Percentiles rank a stretch among this genome's conserved stretches.
Evolutionary conservation across 2,888 invertebrate genomes (phyloP).

Genomic region (Keiferia lycopersicella): DNA sequence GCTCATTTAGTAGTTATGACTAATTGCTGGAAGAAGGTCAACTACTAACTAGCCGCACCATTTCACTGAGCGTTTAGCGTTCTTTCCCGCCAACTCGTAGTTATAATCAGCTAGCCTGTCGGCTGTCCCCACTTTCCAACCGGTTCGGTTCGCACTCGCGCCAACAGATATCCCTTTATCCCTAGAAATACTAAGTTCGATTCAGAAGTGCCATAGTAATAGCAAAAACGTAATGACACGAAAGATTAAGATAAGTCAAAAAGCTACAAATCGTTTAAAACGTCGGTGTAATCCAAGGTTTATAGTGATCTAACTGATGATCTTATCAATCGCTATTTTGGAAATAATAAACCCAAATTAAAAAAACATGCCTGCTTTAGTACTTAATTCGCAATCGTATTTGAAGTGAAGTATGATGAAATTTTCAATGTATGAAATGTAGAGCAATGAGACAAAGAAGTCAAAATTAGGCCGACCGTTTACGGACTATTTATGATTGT

Average conservation of each 20-base stretch:
- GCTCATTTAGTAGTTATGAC: slow-evolving; percentile 25
- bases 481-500: background rate
- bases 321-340: too few relatives aligned
- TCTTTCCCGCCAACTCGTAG: slow-evolving; percentile 28
- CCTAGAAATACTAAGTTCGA: slow-evolving; percentile 14
- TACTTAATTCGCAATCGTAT: too few relatives aligned
- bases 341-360: too few relatives aligned
- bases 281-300: too few relatives aligned
- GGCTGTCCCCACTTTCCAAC: slow-evolving; percentile 29
- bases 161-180: slow-evolving; percentile 20
- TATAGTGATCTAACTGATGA: too few relatives aligned
- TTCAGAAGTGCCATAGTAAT: background rate
- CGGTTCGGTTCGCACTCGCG: slow-evolving; percentile 27
- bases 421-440: background rate
- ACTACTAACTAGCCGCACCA: slow-evolving; percentile 20
- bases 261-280: too few relatives aligned
- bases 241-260: too few relatives aligned
- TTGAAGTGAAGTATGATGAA: background rate
- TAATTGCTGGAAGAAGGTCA: slow-evolving; percentile 30
- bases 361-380: too few relatives aligned
- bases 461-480: background rate
- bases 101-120: slow-evolving; percentile 28
- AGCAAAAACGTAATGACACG: background rate
- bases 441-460: slow-evolving; percentile 4
- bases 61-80: slow-evolving; percentile 30